A percentile compares a stretch with the other conserved stretches of the same genome.
These are phyloP conservation scores for Cairina moschata DNA, from an alignment of 2,113 vertebrate genomes.

Conservation along the genomic window DNA sequence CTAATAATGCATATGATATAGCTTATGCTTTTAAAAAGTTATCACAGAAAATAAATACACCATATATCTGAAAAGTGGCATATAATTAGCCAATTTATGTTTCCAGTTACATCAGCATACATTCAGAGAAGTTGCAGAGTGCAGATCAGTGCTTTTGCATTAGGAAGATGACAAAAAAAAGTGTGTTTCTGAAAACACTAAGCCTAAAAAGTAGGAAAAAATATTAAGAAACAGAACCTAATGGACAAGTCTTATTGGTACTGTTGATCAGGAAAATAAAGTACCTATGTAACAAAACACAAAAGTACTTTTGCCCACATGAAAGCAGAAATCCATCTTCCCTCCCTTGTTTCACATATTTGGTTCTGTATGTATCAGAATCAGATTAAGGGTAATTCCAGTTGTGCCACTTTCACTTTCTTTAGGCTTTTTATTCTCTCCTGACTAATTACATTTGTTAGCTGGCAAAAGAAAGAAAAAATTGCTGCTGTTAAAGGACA, in stretches of 20 bases:
- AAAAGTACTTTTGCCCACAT: not conserved
- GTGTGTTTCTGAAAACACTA: not conserved
- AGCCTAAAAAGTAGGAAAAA: not conserved
- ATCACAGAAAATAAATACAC: not conserved
- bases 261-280: not conserved
- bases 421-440: not conserved
- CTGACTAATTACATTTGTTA: not conserved
- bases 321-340: not conserved
- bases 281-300: not conserved
- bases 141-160: not conserved
- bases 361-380: not conserved
- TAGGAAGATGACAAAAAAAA: not conserved
- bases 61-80: not conserved
- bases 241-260: not conserved
- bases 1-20: constrained; percentile 13
- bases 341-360: not conserved
- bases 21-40: not conserved
- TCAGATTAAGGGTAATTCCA: not conserved
- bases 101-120: not conserved
- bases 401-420: not conserved
- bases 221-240: not conserved
- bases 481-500: not conserved
- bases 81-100: not conserved
- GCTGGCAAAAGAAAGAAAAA: not conserved
- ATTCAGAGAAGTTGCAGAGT: not conserved